A percentile compares a stretch with the other conserved stretches of the same genome.
Evolutionary conservation across 2,888 invertebrate genomes (phyloP).

Genomic region (Amphiduros pacificus): DNA sequence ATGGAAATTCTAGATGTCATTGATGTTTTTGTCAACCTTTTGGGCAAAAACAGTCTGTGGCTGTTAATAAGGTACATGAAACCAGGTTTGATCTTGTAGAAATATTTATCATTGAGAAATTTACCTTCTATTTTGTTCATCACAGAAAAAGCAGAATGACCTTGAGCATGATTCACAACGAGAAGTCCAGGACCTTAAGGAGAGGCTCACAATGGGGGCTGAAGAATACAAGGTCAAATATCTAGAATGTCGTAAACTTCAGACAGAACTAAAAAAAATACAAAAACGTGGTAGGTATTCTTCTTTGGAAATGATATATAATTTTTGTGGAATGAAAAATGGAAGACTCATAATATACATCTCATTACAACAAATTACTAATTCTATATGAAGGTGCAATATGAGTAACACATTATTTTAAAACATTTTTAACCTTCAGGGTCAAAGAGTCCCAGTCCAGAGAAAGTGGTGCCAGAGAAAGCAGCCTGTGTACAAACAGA

Average conservation of each 20-base stretch:
- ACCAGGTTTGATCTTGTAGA: too few species aligned
- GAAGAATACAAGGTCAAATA: constrained; percentile 47
- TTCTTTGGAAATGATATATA: too few species aligned
- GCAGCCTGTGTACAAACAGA: too few species aligned
- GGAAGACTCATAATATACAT: too few species aligned
- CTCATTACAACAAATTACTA: not conserved
- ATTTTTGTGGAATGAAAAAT: too few species aligned
- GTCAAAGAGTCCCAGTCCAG: not conserved
- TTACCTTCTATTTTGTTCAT: too few species aligned
- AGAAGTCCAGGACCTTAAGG: constrained; percentile 45
- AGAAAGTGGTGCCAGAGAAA: not conserved
- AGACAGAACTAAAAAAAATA: constrained; percentile 38
- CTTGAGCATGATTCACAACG: constrained; percentile 36
- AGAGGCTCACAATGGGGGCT: constrained; percentile 47
- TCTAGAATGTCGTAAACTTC: constrained; percentile 41
- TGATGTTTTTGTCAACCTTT: too few species aligned
- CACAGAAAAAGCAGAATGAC: constrained; percentile 5
- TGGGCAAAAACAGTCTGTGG: too few species aligned
- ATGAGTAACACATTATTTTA: not conserved
- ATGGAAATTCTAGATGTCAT: too few species aligned
- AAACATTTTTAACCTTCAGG: not conserved
- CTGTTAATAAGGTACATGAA: too few species aligned
- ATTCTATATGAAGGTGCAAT: not conserved
- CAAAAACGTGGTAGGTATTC: constrained; percentile 21
- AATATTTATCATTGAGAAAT: too few species aligned